Evolutionary conservation across 1,140 invertebrate genomes (phyloP).

Genomic region (Pararge aegeria): DNA sequence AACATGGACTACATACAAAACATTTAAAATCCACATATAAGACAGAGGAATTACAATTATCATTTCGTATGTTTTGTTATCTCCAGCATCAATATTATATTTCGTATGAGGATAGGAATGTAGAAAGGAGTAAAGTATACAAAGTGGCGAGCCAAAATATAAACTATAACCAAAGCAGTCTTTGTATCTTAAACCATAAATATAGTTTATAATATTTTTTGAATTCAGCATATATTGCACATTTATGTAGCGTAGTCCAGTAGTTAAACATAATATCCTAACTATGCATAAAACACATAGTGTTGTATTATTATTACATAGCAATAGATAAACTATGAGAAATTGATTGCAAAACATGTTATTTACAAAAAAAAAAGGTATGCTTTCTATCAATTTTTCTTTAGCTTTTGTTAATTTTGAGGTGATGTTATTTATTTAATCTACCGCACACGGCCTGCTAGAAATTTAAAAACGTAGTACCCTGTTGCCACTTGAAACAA

Average conservation of each 20-base stretch:
- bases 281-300: background rate
- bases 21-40: too few relatives aligned
- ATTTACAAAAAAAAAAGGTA: conserved; percentile 8
- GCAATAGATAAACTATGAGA: background rate
- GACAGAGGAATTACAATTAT: too few relatives aligned
- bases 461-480: conserved; percentile 61
- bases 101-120: too few relatives aligned
- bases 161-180: too few relatives aligned
- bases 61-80: too few relatives aligned
- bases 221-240: too few relatives aligned
- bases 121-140: too few relatives aligned
- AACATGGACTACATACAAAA: background rate
- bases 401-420: background rate
- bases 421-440: background rate
- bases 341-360: background rate
- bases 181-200: too few relatives aligned
- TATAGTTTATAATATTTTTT: too few relatives aligned
- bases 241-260: background rate
- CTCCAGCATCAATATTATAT: too few relatives aligned
- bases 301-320: background rate
- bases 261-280: background rate
- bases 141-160: too few relatives aligned
- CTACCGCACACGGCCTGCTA: conserved; percentile 59
- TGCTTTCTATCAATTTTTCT: background rate
- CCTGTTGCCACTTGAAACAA: conserved; percentile 67